Base-by-base conservation (phyloP, 1,140 invertebrate species). In the Drosophila sturtevanti region DNA sequence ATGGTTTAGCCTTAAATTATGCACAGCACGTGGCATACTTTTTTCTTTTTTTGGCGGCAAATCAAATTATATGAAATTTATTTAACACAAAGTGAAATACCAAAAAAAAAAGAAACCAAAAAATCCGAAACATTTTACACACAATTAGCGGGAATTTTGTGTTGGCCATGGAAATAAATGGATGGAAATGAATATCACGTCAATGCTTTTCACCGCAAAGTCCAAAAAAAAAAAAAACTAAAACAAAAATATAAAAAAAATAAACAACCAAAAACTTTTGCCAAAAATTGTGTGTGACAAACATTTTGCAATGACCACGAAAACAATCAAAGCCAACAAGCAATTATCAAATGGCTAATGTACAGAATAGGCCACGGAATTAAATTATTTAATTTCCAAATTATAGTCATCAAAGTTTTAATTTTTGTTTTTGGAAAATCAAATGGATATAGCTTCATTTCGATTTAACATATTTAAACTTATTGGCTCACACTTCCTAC, bases 91-190 rank as follows among this genome's bases (percentile, higher is more conserved):
- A 56, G 41, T 18, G 16, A 21, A 56, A 14, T 27, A n/a, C 51
- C 54, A 56, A 34, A 56, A 55, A 56, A 31, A 31, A n/a, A n/a
- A n/a, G n/a, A n/a, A n/a, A n/a, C 51, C 54, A 56, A 34, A 56
- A 55, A 56, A 31, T 6, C 27, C 54, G 4, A 56, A 56, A 27
- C 31, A 35, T 56, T 56, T 56, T 56, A 56, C 54, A 56, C 54
- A 56, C 54, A 56, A 56, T 56, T 56, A 56, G 54, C 54, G 27
- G 10, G 18, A 18, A 34, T 56, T 56, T 35, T 18, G 31, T 16
- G 14, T 34, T 56, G 54, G 27, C 54, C 14, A 56, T 56, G 27
- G 27, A 18, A 10, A 56, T 35, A 35, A 35, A 56, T 56, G 54
- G 54, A 56, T 34, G 31, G 31, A 34, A 16, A 31, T 55, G 52